Base-by-base conservation (phyloP, 53 echinoderm and acorn worm species). In the Echinarachnius parma region DNA sequence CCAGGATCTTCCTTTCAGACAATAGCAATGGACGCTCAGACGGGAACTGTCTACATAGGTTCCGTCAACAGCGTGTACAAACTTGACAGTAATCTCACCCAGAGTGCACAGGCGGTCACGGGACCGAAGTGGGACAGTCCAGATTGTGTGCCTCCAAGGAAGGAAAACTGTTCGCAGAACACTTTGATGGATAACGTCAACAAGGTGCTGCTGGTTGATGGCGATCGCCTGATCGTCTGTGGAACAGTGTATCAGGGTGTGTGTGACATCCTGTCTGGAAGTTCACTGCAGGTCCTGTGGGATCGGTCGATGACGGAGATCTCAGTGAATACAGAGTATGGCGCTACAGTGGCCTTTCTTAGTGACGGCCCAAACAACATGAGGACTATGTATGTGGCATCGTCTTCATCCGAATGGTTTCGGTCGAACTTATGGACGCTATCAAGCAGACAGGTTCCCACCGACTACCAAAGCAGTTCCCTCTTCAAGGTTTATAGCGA, bases 321-420 rank as follows among this genome's bases (percentile, higher is more conserved):
- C 29, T 76, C 81, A 22, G 80, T 87, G 29, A 92, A 87, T 54
- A 80, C 54, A 22, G 69, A 59, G 14, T 61, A 82, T 47, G 90
- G 86, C 47, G 76, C 60, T 9, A 82, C 82, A 60, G 86, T 95
- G 14, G 85, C 75, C 9, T 82, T 95, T 45, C 61, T 95, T 34
- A 82, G 68, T 20, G 75, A 80, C 32, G 82, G 87, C 4, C 65
- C 61, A 10, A 69, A 48, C 2, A 46, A 9, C 21, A 50, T 31
- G 16, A 67, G 61, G 60, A 81, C 89, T 16, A 34, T 89, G 23
- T 93, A 93, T 59, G 71, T 76, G 34, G 87, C 64, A 36, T 68
- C 92, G 21, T 87, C 92, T 1, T 35, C 19, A 28, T 86, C 81
- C 59, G 60, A 78, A 10, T 86, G 92, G 86, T 4, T 75, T 2